phyloP scores from a whole-genome alignment of 2,113 vertebrate genomes.

The Syngnathus scovelli region DNA sequence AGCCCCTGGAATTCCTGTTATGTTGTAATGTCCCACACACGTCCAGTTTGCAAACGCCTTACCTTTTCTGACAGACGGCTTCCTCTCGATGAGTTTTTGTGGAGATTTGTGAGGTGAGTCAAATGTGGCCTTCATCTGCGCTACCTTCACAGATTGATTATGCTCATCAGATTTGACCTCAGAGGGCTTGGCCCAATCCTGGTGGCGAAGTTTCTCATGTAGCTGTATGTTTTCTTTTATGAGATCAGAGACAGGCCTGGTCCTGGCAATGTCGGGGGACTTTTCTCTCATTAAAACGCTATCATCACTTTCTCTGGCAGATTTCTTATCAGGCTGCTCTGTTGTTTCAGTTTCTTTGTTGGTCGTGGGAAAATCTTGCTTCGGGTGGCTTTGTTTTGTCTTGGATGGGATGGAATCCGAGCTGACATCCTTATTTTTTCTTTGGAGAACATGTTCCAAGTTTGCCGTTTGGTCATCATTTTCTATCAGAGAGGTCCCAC shows the following conservation, averaged over 20 bases:
- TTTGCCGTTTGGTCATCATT: conserved; percentile 10
- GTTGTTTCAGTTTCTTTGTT: conserved; percentile 8
- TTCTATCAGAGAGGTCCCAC: conserved; percentile 4
- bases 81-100: conserved; percentile 61
- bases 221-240: conserved; percentile 68
- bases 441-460: conserved; percentile 9
- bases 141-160: conserved; percentile 65
- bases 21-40: not conserved
- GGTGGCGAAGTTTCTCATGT: conserved; percentile 67
- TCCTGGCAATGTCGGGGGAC: conserved; percentile 36
- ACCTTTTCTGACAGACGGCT: conserved; percentile 71
- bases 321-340: conserved; percentile 24
- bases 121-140: conserved; percentile 74
- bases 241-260: conserved; percentile 68
- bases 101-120: conserved; percentile 64
- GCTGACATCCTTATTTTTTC: conserved; percentile 11
- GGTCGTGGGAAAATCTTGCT: conserved; percentile 21
- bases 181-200: conserved; percentile 53
- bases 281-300: conserved; percentile 24
- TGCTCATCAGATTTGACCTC: conserved; percentile 62
- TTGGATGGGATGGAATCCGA: conserved; percentile 8
- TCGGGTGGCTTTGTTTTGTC: conserved; percentile 22
- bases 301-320: conserved; percentile 25
- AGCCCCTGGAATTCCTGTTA: not conserved
- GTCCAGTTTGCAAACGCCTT: conserved; percentile 26